Conservation (phyloP, 1,140 invertebrate species). For the Helicoverpa armigera region DNA sequence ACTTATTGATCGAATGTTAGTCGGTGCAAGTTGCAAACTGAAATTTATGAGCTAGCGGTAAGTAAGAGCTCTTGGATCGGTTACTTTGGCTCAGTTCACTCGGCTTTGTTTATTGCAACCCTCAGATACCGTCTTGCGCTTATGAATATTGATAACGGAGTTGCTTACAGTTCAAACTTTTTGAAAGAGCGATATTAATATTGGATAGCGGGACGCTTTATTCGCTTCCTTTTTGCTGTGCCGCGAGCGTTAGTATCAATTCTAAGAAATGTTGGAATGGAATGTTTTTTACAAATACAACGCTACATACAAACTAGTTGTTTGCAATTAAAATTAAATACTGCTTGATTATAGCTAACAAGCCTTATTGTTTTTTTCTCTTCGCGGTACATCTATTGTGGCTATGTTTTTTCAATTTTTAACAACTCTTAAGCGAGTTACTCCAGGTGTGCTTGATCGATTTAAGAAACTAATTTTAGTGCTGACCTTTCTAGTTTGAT, state of each 20-base stretch:
- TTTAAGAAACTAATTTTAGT: neutral
- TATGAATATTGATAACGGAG: slow-evolving; percentile 84
- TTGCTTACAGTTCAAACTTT: slow-evolving; percentile 75
- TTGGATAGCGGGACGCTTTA: slow-evolving; percentile 57
- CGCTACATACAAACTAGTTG: neutral
- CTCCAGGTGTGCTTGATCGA: neutral
- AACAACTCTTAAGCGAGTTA: neutral
- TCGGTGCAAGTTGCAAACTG: slow-evolving; percentile 83
- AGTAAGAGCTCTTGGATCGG: slow-evolving; percentile 79
- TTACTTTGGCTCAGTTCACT: slow-evolving; percentile 68
- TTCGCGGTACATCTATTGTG: too few species aligned
- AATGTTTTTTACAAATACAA: neutral
- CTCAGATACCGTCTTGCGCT: slow-evolving; percentile 75
- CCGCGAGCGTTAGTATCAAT: slow-evolving; percentile 52
- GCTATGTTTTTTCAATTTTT: too few species aligned
- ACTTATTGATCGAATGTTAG: slow-evolving; percentile 84
- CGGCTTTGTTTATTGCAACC: slow-evolving; percentile 82
- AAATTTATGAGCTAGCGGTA: slow-evolving; percentile 81
- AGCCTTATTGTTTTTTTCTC: too few species aligned
- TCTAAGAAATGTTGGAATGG: slow-evolving; percentile 41
- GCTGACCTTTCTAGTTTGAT: too few species aligned
- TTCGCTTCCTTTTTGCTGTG: slow-evolving; percentile 57
- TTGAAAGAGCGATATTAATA: slow-evolving; percentile 77
- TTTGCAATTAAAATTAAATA: neutral
- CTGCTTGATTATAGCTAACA: too few species aligned